Percentiles rank a stretch among this genome's conserved stretches.
Evolutionary conservation across 2,888 invertebrate genomes (phyloP).

Genomic region (Anticlea derivata): DNA sequence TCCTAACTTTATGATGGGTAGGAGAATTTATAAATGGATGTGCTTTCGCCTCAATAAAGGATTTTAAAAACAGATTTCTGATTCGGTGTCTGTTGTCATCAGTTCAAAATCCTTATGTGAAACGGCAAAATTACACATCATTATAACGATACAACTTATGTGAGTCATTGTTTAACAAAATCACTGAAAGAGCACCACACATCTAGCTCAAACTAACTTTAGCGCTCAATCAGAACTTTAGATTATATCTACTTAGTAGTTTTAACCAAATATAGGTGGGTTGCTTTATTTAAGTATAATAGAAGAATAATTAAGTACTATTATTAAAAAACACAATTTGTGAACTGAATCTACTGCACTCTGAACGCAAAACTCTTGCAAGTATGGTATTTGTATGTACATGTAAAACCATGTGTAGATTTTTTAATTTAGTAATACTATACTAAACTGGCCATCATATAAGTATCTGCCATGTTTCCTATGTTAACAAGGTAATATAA

Average conservation of each 20-base stretch:
- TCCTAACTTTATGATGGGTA: constrained; percentile 10
- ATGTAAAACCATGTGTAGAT: constrained; percentile 84
- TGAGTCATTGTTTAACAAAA: constrained; percentile 11
- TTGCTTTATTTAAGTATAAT: constrained; percentile 17
- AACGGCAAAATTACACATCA: constrained; percentile 2
- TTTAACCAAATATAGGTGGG: constrained; percentile 34
- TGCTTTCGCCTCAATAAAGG: constrained; percentile 10
- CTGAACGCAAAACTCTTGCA: constrained; percentile 54
- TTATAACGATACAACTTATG: background rate
- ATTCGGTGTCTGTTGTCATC: background rate
- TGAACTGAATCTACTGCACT: constrained; percentile 49
- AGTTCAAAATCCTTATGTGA: constrained; percentile 1
- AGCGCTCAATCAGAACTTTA: constrained; percentile 29
- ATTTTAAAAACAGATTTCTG: constrained; percentile 2
- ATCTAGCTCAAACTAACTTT: constrained; percentile 28
- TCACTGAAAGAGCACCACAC: constrained; percentile 23
- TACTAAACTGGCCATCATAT: constrained; percentile 89
- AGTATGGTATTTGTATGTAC: constrained; percentile 74
- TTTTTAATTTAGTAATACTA: constrained; percentile 86
- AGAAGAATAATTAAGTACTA: constrained; percentile 26
- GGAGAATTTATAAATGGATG: background rate
- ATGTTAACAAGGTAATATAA: constrained; percentile 84
- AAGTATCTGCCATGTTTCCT: constrained; percentile 87
- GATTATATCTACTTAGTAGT: constrained; percentile 26
- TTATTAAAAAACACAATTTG: constrained; percentile 19